A percentile compares a stretch with the other conserved stretches of the same genome.
Conservation (phyloP, 2,113 vertebrate species). For the Oryzias celebensis region DNA sequence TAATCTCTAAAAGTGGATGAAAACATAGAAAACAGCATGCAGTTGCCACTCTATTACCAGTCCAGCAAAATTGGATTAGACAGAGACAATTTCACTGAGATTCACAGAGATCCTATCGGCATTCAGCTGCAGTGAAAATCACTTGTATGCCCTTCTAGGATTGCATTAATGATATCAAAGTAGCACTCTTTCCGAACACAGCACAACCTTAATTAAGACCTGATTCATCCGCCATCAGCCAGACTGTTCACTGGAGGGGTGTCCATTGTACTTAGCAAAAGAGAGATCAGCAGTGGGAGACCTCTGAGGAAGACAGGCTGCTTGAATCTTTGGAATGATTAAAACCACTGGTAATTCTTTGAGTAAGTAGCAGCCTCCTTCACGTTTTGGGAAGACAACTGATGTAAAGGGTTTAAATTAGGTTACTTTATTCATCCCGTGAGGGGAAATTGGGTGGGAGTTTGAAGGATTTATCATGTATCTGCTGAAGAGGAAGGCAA, state of each 20-base stretch:
- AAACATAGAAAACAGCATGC: constrained; percentile 21
- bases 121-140: constrained; percentile 47
- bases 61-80: constrained; percentile 61
- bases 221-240: constrained; percentile 46
- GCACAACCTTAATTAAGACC: constrained; percentile 69
- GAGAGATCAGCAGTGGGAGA: constrained; percentile 11
- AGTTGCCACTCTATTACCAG: constrained; percentile 37
- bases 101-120: constrained; percentile 58
- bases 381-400: constrained; percentile 30
- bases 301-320: constrained; percentile 14
- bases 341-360: constrained; percentile 31
- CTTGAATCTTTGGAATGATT: constrained; percentile 15
- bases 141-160: constrained; percentile 57
- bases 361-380: constrained; percentile 14
- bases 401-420: constrained; percentile 15
- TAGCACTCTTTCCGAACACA: constrained; percentile 47
- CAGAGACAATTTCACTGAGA: constrained; percentile 44
- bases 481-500: constrained; percentile 30
- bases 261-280: constrained; percentile 23
- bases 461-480: constrained; percentile 26
- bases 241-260: constrained; percentile 29
- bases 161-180: constrained; percentile 64
- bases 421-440: background rate
- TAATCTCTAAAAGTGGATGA: constrained; percentile 3
- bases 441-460: too few relatives aligned